Evolutionary conservation across 2,888 invertebrate species (phyloP), one percentile per base, ranked within the genome.

Genomic region (Pteria penguin): DNA sequence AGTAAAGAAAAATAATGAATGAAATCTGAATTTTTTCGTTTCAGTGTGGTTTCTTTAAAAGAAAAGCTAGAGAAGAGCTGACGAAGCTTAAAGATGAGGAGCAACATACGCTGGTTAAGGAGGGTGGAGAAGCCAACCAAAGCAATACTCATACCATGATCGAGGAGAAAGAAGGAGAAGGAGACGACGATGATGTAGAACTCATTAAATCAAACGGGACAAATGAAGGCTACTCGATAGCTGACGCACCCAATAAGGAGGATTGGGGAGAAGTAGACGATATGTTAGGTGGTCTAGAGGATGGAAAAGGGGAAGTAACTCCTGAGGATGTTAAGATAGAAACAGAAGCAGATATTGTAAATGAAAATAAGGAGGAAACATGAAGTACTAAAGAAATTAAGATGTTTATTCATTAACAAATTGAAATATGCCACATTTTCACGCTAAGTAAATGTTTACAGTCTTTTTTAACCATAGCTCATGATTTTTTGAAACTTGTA

Each of bases 21-120:
- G n/a, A n/a, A n/a, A n/a, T n/a, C n/a, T n/a, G 3, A 27, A 27
- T 29, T 11, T n/a, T 24, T 33, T 24, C 33, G 27, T 68, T 66
- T 5, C 22, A 68, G 68, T 33, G 54, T 8, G 68, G 68, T 24
- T 68, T 68, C 68, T 68, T 68, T 26, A 68, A 57, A 27, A 18
- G 68, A 24, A 68, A 68, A 57, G 55, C 29, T 5, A 11, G 3
- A 8, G 68, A 68, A 22, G 33, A 57, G 26, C 18, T 68, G 11
- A n/a, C 2, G 33, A 1, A 0, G 4, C n/a, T n/a, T n/a, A n/a
- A n/a, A 52, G 27, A 8, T 54, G 54, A 27, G n/a, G 54, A 54
- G 29, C 18, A 14, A 27, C 52, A 27, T 2, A 66, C 2, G 29
- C 1, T 5, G 66, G 22, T n/a, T 11, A 33, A 24, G 24, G 18